These are phyloP conservation scores for Tenthredo scrophulariae DNA, from an alignment of 2,888 invertebrate species.

Conservation along the genomic window DNA sequence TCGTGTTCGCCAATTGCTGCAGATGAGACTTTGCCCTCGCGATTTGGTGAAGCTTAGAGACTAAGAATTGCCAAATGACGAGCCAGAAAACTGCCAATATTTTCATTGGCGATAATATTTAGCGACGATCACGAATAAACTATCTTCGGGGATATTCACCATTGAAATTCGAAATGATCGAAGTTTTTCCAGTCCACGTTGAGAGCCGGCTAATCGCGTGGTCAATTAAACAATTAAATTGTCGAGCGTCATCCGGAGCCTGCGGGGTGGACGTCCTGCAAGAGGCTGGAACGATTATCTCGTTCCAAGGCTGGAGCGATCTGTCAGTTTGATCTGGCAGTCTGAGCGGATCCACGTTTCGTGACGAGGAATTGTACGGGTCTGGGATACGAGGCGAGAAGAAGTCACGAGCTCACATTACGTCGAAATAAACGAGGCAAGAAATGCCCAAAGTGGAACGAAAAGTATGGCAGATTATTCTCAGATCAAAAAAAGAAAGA, in stretches of 20 bases:
- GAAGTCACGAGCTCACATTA: not conserved
- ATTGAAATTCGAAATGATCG: not conserved
- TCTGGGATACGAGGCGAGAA: not conserved
- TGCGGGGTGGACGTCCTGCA: constrained; percentile 52
- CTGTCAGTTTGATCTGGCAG: constrained; percentile 47
- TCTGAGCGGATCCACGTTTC: constrained; percentile 34
- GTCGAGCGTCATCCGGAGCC: constrained; percentile 60
- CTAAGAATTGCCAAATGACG: not conserved
- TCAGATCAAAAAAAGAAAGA: not conserved
- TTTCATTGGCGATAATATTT: not conserved
- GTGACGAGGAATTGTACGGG: constrained; percentile 4
- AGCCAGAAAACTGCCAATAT: not conserved
- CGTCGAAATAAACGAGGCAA: not conserved
- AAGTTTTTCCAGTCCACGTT: constrained; percentile 17
- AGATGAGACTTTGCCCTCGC: not conserved
- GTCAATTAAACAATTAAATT: constrained; percentile 71
- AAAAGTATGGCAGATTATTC: not conserved
- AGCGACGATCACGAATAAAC: not conserved
- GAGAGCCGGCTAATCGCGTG: constrained; percentile 49
- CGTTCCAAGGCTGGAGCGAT: constrained; percentile 47
- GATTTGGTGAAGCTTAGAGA: not conserved
- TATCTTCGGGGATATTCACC: not conserved
- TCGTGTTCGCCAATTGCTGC: not conserved
- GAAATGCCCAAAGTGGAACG: not conserved
- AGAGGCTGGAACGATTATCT: constrained; percentile 50